Percentiles rank a stretch among this genome's conserved stretches.
These are phyloP conservation scores for Gobio occitaniae DNA, from an alignment of 2,797 vertebrate genomes.

Conservation along the genomic window DNA sequence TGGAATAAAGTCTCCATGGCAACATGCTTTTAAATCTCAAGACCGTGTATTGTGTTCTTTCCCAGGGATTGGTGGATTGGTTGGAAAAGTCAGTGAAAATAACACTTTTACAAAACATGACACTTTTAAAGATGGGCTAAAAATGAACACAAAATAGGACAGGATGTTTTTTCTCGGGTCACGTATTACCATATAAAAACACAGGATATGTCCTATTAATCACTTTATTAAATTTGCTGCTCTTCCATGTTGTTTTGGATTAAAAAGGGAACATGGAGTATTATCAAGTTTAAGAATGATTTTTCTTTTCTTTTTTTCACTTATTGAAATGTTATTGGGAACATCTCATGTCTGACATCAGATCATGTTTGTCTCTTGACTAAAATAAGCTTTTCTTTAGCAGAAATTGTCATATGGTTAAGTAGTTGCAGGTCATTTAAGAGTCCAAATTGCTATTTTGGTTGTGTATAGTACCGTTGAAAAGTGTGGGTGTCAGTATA, in stretches of 20 bases:
- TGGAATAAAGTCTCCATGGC: slow-evolving; percentile 31
- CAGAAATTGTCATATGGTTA: not conserved
- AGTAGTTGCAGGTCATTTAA: not conserved
- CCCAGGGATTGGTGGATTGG: not conserved
- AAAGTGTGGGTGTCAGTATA: not conserved
- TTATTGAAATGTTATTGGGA: not conserved
- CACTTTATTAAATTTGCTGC: slow-evolving; percentile 12
- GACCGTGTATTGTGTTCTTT: not conserved
- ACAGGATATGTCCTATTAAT: slow-evolving; percentile 8
- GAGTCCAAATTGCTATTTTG: not conserved
- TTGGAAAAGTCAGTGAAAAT: slow-evolving; percentile 10
- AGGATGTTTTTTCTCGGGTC: slow-evolving; percentile 9
- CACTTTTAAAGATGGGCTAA: slow-evolving; percentile 5
- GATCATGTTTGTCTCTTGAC: not conserved
- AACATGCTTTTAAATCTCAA: slow-evolving; percentile 18
- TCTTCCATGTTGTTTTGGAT: not conserved
- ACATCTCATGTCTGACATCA: not conserved
- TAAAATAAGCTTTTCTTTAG: not conserved
- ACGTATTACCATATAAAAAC: not conserved
- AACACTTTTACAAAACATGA: slow-evolving; percentile 10
- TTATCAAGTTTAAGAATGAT: not conserved
- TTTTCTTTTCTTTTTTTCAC: not conserved
- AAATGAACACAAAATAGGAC: slow-evolving; percentile 31
- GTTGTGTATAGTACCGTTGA: not conserved
- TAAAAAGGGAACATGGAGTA: not conserved